Base-by-base conservation (phyloP, 2,113 vertebrate genomes). In the Lampris megalopsis region DNA sequence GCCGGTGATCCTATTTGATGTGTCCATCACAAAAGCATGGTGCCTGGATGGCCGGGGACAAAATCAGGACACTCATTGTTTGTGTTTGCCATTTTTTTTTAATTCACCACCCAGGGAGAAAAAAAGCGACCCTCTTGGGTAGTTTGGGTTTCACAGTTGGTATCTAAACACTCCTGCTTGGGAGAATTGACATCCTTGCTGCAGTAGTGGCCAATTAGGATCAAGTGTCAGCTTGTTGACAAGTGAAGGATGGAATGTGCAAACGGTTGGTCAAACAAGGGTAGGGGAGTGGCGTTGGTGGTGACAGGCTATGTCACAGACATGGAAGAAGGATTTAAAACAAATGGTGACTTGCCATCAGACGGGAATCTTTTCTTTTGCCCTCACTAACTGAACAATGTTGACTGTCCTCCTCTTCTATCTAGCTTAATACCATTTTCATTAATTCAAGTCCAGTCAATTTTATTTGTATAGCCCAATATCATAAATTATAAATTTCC, bases 191-290 rank as follows among this genome's bases (percentile, higher is more conserved):
- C 80, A 59, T 65, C 73, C 47, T 67, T 58, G 48, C 81, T 52
- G 70, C 77, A 79, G 87, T 71, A 57, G 75, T 78, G 74, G 63
- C 88, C 92, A 92, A 92, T 93, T 93, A 93, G 91, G 89, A 89
- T 94, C 91, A 63, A 72, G 87, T 94, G 89, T 93, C 91, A 59
- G 71, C 5, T 75, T 1, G 88, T 63, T 94, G 92, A 94, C 93
- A 92, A 77, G 88, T 90, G 88, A 91, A 89, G 88, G 90, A 85
- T 79, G 86, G 86, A 91, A 90, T 91, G 88, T 84, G 80, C 9
- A 54, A 85, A 84, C 53, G 81, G 71, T 73, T 59, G 82, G 84
- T 82, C 75, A 76, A 77, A 86, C 80, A 60, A 61, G 88, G 81
- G 69, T 64, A 47, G 67, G 79, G 80, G 86, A 80, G 71, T 63